Conservation (phyloP, 2,888 invertebrate species). For the Ormyrus thymus region DNA sequence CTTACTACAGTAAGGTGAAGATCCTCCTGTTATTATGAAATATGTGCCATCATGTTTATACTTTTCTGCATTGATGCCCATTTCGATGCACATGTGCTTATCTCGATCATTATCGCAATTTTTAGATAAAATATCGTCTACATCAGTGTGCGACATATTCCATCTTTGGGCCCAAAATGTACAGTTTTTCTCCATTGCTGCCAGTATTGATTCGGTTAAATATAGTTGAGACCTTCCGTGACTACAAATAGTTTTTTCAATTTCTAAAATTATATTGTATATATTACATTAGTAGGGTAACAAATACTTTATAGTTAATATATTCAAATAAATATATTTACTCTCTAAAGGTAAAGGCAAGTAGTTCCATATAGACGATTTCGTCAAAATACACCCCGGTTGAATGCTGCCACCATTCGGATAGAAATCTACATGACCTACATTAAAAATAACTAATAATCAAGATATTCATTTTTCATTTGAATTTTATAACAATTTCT, state of each 20-base stretch:
- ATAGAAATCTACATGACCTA: conserved; percentile 82
- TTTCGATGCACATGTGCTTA: conserved; percentile 74
- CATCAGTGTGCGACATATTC: conserved; percentile 75
- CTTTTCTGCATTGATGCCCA: conserved; percentile 77
- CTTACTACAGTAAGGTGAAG: conserved; percentile 78
- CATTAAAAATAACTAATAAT: not conserved
- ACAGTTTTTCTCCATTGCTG: conserved; percentile 74
- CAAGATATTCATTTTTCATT: too few relatives aligned
- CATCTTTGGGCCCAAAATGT: conserved; percentile 77
- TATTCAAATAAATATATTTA: too few relatives aligned
- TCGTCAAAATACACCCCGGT: conserved; percentile 77
- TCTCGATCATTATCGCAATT: not conserved
- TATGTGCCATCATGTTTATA: conserved; percentile 76
- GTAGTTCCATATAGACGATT: conserved; percentile 2
- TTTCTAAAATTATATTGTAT: conserved; percentile 67
- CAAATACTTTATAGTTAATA: too few relatives aligned
- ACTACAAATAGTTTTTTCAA: conserved; percentile 79
- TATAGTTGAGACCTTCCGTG: conserved; percentile 78
- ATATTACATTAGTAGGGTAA: not conserved
- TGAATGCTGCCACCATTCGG: conserved; percentile 82
- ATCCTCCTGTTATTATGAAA: conserved; percentile 77
- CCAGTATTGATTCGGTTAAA: conserved; percentile 78
- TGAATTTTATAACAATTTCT: too few relatives aligned
- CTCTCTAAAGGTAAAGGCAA: not conserved
- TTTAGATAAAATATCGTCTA: not conserved